phyloP scores from a whole-genome alignment of 2,888 invertebrate species.

The Mythimna loreyi region DNA sequence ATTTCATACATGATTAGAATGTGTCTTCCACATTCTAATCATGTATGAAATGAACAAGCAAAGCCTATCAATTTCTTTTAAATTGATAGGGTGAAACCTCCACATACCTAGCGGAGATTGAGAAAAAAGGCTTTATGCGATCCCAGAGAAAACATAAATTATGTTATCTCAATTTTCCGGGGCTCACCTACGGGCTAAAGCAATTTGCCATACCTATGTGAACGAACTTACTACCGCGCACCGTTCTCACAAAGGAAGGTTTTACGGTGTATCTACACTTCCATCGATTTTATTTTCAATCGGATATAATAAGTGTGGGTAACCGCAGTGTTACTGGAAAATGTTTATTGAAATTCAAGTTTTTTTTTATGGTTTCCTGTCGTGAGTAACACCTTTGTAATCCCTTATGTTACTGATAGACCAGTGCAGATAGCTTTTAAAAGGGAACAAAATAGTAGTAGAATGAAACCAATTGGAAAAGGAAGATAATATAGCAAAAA shows the following conservation, averaged over 20 bases:
- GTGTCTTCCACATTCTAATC: no score
- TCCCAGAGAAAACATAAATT: constrained; percentile 4
- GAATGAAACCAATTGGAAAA: no score
- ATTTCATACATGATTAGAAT: no score
- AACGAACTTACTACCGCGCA: constrained; percentile 8
- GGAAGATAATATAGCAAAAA: no score
- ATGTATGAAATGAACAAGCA: background rate
- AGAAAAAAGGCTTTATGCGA: constrained; percentile 7
- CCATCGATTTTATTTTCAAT: constrained; percentile 9
- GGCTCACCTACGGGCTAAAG: background rate
- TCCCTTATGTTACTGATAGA: background rate
- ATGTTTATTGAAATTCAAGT: background rate
- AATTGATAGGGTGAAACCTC: background rate
- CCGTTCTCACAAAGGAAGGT: background rate
- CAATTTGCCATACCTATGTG: constrained; percentile 26
- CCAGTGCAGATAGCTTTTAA: no score
- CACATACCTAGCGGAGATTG: background rate
- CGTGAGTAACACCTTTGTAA: no score
- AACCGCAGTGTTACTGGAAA: background rate
- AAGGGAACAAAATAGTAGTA: no score
- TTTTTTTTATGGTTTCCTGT: background rate
- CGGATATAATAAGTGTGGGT: background rate
- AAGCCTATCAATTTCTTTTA: background rate
- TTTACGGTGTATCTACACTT: background rate
- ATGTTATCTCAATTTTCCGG: background rate